Conservation (phyloP, 2,797 vertebrate genomes). For the Miichthys miiuy region DNA sequence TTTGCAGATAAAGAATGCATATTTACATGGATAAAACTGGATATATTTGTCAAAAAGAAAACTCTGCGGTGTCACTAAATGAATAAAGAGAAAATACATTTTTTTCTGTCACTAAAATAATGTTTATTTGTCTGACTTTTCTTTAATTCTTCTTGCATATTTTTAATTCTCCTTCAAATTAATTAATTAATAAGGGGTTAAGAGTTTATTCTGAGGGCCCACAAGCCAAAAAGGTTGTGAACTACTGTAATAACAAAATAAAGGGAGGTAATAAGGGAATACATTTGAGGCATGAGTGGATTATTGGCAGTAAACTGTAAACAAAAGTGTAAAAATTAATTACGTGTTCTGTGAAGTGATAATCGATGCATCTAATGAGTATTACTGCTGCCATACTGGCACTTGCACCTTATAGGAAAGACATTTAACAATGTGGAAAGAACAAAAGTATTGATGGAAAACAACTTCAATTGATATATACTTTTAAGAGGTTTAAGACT, state of each 20-base stretch:
- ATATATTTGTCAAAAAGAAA: not conserved
- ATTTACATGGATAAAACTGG: not conserved
- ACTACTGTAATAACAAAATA: constrained; percentile 4
- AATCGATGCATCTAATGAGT: constrained; percentile 15
- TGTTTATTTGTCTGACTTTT: not conserved
- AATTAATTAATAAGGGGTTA: too few relatives aligned
- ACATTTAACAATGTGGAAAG: not conserved
- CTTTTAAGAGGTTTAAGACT: constrained; percentile 12
- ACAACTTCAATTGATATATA: not conserved
- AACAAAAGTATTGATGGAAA: not conserved
- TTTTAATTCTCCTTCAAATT: not conserved
- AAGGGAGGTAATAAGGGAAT: not conserved
- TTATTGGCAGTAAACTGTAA: constrained; percentile 12
- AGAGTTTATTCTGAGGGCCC: not conserved
- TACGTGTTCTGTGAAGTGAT: constrained; percentile 17
- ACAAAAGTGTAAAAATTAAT: constrained; percentile 19
- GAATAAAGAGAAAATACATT: not conserved
- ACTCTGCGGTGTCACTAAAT: not conserved
- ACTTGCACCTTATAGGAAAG: not conserved
- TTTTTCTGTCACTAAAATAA: not conserved
- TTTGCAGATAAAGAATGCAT: constrained; percentile 8
- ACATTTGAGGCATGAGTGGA: not conserved
- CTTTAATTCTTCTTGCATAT: not conserved
- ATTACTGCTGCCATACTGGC: not conserved
- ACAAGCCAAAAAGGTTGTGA: not conserved